phyloP scores from a whole-genome alignment of 1,140 invertebrate genomes.

The Aplysia californica region DNA sequence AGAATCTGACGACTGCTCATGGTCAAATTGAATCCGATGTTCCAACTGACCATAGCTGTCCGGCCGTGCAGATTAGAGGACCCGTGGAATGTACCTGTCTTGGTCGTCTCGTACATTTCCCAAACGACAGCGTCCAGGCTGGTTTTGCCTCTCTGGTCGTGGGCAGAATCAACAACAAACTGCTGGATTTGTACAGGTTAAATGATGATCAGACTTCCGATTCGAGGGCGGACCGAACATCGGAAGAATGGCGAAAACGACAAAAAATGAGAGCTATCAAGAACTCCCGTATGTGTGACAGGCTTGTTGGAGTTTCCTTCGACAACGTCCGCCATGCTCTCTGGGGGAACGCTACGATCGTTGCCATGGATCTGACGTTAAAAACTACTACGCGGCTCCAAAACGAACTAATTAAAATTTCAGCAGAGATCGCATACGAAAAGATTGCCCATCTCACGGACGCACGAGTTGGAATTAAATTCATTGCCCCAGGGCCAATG shows the following conservation, averaged over 20 bases:
- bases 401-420: background rate
- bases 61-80: background rate
- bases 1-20: too few relatives aligned
- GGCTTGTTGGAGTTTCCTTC: background rate
- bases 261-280: background rate
- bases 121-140: slow-evolving; percentile 9
- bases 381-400: background rate
- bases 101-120: background rate
- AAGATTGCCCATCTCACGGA: background rate
- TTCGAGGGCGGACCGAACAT: too few relatives aligned
- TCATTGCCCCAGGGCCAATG: background rate
- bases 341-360: background rate
- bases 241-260: too few relatives aligned
- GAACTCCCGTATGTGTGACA: background rate
- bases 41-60: too few relatives aligned
- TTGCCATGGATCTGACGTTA: background rate
- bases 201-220: too few relatives aligned
- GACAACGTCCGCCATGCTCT: background rate
- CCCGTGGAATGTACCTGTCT: background rate
- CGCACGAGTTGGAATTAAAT: background rate
- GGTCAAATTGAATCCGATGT: too few relatives aligned
- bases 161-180: slow-evolving; percentile 1
- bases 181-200: background rate
- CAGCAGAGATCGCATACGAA: background rate
- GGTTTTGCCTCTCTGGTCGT: background rate